Conservation (phyloP, 2,113 vertebrate genomes). For the Ifrita kowaldi region DNA sequence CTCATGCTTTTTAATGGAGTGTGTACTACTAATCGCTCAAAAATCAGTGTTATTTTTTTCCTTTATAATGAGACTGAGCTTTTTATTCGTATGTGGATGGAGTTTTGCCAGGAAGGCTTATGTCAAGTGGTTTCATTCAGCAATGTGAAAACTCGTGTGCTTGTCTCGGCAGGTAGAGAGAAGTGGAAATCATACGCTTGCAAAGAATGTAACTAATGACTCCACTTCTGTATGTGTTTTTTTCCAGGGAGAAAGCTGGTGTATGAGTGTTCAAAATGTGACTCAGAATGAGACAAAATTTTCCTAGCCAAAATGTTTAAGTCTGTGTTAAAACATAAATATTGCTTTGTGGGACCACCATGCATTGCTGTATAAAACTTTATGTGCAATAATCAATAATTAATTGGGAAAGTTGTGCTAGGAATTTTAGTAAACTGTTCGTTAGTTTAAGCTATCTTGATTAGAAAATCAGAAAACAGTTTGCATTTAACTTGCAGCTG, state of each 20-base stretch:
- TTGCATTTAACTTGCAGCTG: not conserved
- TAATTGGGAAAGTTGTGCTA: not conserved
- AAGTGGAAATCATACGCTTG: not conserved
- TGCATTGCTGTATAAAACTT: not conserved
- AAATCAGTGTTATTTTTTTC: not conserved
- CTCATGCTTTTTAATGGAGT: not conserved
- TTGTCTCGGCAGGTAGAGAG: constrained; percentile 42
- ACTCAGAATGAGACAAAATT: not conserved
- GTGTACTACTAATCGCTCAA: not conserved
- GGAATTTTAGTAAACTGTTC: not conserved
- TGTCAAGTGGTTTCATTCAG: constrained; percentile 52
- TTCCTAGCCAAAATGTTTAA: not conserved
- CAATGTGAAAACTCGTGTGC: not conserved
- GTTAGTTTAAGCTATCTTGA: not conserved
- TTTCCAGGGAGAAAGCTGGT: not conserved
- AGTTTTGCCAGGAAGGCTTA: constrained; percentile 37
- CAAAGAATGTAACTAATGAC: constrained; percentile 17
- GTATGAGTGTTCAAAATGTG: not conserved
- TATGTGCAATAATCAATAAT: not conserved
- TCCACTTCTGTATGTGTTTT: not conserved
- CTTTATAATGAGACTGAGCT: not conserved
- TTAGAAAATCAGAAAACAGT: not conserved
- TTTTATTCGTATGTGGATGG: constrained; percentile 5
- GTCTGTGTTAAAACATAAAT: not conserved
- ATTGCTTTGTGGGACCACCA: not conserved